phyloP scores from a whole-genome alignment of 2,797 vertebrate species.

The Gila robusta region DNA sequence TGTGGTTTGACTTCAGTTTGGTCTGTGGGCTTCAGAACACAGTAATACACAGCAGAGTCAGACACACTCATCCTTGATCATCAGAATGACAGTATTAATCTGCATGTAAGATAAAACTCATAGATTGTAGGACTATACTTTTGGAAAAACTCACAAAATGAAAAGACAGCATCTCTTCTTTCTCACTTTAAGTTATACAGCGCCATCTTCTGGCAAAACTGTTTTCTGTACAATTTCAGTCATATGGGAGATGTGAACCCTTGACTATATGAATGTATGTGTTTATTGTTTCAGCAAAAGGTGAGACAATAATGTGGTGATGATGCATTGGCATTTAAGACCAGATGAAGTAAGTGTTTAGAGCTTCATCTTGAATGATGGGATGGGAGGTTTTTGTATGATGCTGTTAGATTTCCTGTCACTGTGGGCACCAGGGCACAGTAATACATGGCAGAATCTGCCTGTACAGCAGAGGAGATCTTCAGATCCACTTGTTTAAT shows the following conservation, averaged over 20 bases:
- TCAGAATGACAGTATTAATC: too few relatives aligned
- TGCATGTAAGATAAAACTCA: too few relatives aligned
- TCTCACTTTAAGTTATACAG: not conserved
- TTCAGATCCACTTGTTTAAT: too few relatives aligned
- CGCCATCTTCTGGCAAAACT: not conserved
- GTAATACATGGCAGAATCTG: too few relatives aligned
- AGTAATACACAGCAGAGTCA: conserved; percentile 7
- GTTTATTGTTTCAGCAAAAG: not conserved
- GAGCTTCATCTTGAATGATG: not conserved
- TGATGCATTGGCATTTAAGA: not conserved
- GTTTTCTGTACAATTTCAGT: not conserved
- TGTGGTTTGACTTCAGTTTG: too few relatives aligned
- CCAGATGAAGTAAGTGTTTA: not conserved
- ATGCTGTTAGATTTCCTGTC: too few relatives aligned
- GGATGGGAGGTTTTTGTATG: too few relatives aligned
- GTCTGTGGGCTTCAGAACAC: not conserved
- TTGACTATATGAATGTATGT: not conserved
- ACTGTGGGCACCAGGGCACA: too few relatives aligned
- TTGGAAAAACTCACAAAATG: not conserved
- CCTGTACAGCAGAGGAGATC: too few relatives aligned
- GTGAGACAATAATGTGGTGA: not conserved
- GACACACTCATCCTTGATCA: not conserved
- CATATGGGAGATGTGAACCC: not conserved
- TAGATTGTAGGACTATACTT: too few relatives aligned
- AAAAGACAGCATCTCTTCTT: not conserved